phyloP scores from a whole-genome alignment of 2,113 vertebrate species.

The Notarius quadriscutis region DNA sequence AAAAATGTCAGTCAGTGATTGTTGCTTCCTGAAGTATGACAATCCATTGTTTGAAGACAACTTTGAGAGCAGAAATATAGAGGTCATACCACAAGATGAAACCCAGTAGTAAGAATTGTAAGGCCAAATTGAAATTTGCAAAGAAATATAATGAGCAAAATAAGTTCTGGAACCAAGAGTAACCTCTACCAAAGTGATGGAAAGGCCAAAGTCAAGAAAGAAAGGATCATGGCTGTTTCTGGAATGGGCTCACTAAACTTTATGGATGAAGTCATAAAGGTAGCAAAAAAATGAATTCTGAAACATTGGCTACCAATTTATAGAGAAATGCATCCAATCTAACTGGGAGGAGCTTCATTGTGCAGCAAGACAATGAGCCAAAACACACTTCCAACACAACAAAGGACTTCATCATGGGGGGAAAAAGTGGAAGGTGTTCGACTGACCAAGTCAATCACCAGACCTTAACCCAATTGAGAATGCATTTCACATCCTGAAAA shows the following conservation, averaged over 20 bases:
- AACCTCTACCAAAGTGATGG: background rate
- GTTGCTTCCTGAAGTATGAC: background rate
- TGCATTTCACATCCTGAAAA: background rate
- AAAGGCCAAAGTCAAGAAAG: background rate
- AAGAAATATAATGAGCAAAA: background rate
- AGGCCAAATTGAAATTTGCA: background rate
- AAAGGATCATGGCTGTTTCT: background rate
- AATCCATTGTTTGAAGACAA: background rate
- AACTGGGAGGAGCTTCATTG: background rate
- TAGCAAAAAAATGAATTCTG: background rate
- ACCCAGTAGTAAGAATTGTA: background rate
- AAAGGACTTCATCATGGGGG: background rate
- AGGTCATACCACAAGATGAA: too few species aligned
- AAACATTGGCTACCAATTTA: background rate
- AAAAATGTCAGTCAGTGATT: background rate
- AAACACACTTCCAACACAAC: background rate
- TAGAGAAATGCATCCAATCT: background rate
- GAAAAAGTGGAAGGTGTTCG: background rate
- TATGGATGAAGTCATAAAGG: background rate
- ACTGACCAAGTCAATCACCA: background rate
- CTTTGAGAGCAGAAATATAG: background rate
- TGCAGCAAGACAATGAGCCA: background rate
- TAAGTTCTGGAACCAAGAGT: background rate
- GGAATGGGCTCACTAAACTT: background rate
- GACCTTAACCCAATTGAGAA: background rate